A percentile compares a stretch with the other conserved stretches of the same genome.
phyloP scores from a whole-genome alignment of 2,888 invertebrate genomes.

The Spodoptera littoralis region DNA sequence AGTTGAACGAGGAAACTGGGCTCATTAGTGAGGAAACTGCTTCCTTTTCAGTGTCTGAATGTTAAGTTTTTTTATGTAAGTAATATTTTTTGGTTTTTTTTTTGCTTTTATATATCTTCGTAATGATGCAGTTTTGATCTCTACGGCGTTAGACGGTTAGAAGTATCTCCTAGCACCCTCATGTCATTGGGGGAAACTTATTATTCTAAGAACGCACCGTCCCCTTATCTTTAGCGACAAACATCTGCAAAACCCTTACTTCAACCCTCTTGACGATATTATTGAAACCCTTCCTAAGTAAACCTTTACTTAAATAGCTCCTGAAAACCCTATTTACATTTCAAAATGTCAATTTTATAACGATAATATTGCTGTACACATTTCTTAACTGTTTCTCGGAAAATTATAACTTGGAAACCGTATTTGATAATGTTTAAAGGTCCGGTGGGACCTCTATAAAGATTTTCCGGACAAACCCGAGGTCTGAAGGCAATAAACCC shows the following conservation, averaged over 20 bases:
- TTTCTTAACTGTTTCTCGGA: slow-evolving; percentile 4
- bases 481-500: slow-evolving; percentile 46
- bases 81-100: no score
- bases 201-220: slow-evolving; percentile 5
- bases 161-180: not conserved
- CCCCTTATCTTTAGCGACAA: slow-evolving; percentile 10
- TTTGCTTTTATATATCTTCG: no score
- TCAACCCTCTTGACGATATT: slow-evolving; percentile 29
- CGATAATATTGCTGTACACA: slow-evolving; percentile 1
- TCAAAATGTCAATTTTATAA: slow-evolving; percentile 12
- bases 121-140: no score
- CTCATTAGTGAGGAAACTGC: slow-evolving; percentile 56
- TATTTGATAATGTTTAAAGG: slow-evolving; percentile 12
- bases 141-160: no score
- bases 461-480: slow-evolving; percentile 29
- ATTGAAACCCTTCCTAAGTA: slow-evolving; percentile 19
- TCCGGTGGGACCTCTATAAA: slow-evolving; percentile 16
- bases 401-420: not conserved
- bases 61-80: slow-evolving; percentile 15
- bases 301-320: slow-evolving; percentile 20
- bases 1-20: slow-evolving; percentile 20
- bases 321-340: slow-evolving; percentile 8
- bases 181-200: slow-evolving; percentile 17
- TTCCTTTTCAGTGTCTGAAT: slow-evolving; percentile 49
- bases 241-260: not conserved